phyloP scores from a whole-genome alignment of 2,113 vertebrate genomes.

The Laticauda laticaudata region DNA sequence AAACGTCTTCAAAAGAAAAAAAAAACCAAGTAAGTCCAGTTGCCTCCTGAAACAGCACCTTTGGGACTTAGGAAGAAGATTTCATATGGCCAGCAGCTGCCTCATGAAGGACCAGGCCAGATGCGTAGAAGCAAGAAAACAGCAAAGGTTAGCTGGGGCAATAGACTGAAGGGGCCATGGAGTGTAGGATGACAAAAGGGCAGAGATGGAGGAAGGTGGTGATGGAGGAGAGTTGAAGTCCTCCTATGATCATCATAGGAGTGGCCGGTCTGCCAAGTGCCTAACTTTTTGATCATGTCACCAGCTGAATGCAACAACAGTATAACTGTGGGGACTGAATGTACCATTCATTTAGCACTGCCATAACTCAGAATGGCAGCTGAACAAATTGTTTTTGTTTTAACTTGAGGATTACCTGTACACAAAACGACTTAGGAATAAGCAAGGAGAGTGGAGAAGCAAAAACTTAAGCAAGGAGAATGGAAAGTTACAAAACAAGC shows the following conservation, averaged over 20 bases:
- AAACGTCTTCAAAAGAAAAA: too few relatives aligned
- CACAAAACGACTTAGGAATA: background rate
- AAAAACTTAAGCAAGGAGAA: too few relatives aligned
- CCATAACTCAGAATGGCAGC: background rate
- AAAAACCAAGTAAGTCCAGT: too few relatives aligned
- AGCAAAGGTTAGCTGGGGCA: background rate
- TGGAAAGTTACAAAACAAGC: background rate
- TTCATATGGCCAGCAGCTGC: background rate
- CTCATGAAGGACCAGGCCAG: background rate
- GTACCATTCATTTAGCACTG: background rate
- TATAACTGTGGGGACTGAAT: background rate
- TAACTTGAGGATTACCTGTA: background rate
- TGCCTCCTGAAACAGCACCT: too few relatives aligned
- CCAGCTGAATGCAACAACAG: background rate
- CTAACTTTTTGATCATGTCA: background rate
- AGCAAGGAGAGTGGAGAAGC: too few relatives aligned
- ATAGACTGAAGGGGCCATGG: background rate
- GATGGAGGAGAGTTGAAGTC: background rate
- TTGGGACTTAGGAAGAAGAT: background rate
- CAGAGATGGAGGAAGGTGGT: background rate
- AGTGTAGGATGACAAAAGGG: background rate
- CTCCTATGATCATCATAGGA: background rate
- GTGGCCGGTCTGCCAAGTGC: background rate
- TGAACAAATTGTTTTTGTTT: background rate
- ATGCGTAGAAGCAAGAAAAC: background rate